These are phyloP conservation scores for Addax nasomaculatus DNA, from an alignment of 2,113 vertebrate genomes.

Conservation along the genomic window DNA sequence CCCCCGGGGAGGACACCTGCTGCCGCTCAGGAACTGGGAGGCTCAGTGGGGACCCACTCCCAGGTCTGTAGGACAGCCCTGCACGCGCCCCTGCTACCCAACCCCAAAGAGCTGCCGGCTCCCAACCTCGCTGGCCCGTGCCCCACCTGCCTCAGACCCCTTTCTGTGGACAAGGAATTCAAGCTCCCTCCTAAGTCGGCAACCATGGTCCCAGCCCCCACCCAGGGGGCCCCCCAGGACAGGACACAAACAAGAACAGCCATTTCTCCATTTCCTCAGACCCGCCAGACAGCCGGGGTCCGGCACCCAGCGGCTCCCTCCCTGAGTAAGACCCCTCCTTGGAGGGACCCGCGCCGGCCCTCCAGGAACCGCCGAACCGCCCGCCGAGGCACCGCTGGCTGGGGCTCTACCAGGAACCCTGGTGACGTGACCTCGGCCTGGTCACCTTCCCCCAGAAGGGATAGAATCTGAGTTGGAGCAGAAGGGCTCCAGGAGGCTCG, in stretches of 20 bases:
- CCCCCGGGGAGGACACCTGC: too few species aligned
- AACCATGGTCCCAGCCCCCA: background rate
- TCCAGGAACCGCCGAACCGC: rapidly evolving
- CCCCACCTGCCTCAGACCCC: background rate
- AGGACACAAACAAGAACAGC: background rate
- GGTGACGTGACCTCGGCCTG: background rate
- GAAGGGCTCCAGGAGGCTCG: background rate
- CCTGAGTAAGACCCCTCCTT: background rate
- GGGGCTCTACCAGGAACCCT: background rate
- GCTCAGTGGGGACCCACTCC: background rate
- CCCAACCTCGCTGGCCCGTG: background rate
- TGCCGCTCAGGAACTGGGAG: background rate
- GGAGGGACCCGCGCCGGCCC: background rate
- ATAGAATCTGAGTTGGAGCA: background rate
- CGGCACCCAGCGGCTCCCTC: background rate
- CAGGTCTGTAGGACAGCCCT: background rate
- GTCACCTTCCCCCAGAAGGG: background rate
- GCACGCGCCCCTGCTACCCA: rapidly evolving
- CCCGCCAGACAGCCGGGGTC: background rate
- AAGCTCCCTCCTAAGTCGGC: rapidly evolving
- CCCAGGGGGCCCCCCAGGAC: rapidly evolving
- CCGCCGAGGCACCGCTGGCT: background rate
- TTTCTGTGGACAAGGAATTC: background rate
- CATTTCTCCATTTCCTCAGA: background rate
- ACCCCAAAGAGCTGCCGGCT: background rate